Conservation (phyloP, 2,888 invertebrate species). For the Acronicta psi region DNA sequence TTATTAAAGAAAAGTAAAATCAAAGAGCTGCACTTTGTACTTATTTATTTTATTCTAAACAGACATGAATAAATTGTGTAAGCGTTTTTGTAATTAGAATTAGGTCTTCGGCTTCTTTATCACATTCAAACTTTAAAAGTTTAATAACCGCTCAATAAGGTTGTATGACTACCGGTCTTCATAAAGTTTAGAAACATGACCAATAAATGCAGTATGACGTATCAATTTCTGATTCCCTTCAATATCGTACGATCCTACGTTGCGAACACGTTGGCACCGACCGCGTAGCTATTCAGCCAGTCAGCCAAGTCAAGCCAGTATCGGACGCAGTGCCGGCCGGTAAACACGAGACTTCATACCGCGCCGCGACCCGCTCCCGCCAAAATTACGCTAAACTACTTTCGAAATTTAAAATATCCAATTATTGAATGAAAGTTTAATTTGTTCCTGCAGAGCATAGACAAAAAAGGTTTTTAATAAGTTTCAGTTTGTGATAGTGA, state of each 20-base stretch:
- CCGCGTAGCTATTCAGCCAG: slow-evolving; percentile 30
- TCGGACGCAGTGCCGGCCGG: slow-evolving; percentile 50
- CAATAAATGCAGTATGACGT: slow-evolving; percentile 50
- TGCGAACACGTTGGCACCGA: slow-evolving; percentile 54
- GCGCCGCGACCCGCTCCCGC: slow-evolving; percentile 40
- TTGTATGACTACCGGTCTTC: not conserved
- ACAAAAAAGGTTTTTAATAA: slow-evolving; percentile 15
- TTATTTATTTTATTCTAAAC: no score
- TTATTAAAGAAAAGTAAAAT: no score
- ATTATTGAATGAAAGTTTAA: slow-evolving; percentile 39
- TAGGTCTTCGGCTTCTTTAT: not conserved
- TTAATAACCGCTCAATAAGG: not conserved
- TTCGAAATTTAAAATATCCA: slow-evolving; percentile 44
- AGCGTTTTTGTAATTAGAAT: not conserved
- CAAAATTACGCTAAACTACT: slow-evolving; percentile 54
- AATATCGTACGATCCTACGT: slow-evolving; percentile 53
- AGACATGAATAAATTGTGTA: no score
- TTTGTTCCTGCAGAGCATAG: slow-evolving; percentile 4
- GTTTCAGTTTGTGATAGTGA: slow-evolving; percentile 36
- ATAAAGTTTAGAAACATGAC: slow-evolving; percentile 1
- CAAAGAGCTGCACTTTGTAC: no score
- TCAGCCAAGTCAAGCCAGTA: slow-evolving; percentile 37
- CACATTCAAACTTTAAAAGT: not conserved
- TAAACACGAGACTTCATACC: slow-evolving; percentile 11
- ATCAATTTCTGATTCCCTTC: slow-evolving; percentile 43